These are phyloP conservation scores for Dryadula phaetusa DNA, from an alignment of 2,888 invertebrate genomes.

Conservation along the genomic window DNA sequence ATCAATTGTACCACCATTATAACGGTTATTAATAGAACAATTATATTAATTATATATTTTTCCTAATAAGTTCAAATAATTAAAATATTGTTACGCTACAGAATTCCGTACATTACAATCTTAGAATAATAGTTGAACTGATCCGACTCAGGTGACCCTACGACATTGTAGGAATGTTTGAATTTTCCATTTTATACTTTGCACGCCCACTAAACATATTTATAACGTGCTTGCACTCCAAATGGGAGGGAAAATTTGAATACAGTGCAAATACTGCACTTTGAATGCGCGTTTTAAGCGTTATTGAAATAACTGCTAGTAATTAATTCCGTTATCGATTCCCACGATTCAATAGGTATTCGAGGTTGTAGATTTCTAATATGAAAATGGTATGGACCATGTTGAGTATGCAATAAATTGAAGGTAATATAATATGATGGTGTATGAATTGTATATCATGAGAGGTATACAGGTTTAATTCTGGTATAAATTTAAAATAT, in stretches of 20 bases:
- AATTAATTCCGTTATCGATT: constrained; percentile 45
- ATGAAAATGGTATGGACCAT: constrained; percentile 36
- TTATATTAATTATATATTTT: too few species aligned
- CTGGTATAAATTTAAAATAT: too few species aligned
- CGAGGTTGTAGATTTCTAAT: constrained; percentile 40
- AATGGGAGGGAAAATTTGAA: constrained; percentile 39
- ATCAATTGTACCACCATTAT: too few species aligned
- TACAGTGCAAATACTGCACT: constrained; percentile 36
- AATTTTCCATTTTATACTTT: constrained; percentile 40
- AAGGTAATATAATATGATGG: too few species aligned
- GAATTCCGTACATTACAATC: not conserved
- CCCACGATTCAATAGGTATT: constrained; percentile 43
- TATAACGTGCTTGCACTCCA: constrained; percentile 30
- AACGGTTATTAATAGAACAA: too few species aligned
- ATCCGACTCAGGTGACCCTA: constrained; percentile 37
- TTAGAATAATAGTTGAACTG: constrained; percentile 25
- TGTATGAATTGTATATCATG: not conserved
- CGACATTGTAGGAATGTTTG: constrained; percentile 25
- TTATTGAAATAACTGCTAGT: constrained; percentile 41
- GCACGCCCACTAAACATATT: constrained; percentile 29
- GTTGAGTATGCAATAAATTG: not conserved
- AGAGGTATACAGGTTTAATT: not conserved
- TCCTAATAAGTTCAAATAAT: too few species aligned
- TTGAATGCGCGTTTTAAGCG: constrained; percentile 40
- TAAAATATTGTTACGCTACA: not conserved